A percentile compares a stretch with the other conserved stretches of the same genome.
phyloP scores from a whole-genome alignment of 1,140 invertebrate genomes.

The Plectrocnemia conspersa region DNA sequence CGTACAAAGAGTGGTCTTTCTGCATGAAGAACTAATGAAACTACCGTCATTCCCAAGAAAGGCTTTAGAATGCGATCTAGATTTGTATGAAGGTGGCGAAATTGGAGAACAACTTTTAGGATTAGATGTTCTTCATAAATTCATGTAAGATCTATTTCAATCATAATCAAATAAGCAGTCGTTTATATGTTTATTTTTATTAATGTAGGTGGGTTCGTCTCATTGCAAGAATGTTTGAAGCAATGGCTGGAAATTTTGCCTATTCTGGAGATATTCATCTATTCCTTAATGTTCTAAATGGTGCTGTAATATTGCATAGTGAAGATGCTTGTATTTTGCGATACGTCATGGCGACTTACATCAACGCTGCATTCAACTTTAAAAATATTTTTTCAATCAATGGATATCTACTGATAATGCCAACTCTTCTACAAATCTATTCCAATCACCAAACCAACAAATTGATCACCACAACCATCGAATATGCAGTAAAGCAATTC shows the following conservation, averaged over 20 bases:
- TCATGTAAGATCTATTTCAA: constrained; percentile 57
- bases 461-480: constrained; percentile 89
- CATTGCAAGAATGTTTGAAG: constrained; percentile 96
- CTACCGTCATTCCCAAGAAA: constrained; percentile 97
- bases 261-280: constrained; percentile 96
- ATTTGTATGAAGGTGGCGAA: constrained; percentile 85
- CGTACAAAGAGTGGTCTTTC: constrained; percentile 93
- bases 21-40: constrained; percentile 99
- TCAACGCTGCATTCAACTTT: constrained; percentile 97
- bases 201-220: constrained; percentile 79
- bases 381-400: constrained; percentile 99
- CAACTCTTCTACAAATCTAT: constrained; percentile 93
- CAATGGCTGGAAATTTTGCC: constrained; percentile 97
- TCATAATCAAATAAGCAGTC: constrained; percentile 1
- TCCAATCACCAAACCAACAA: constrained; percentile 97
- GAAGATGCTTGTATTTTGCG: constrained; percentile 94
- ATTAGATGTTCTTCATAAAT: constrained; percentile 95
- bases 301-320: constrained; percentile 92
- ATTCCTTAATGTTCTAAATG: constrained; percentile 97
- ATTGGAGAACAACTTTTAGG: constrained; percentile 90
- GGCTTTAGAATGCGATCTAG: constrained; percentile 93
- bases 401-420: constrained; percentile 96
- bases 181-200: constrained; percentile 2
- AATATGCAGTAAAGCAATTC: constrained; percentile 98
- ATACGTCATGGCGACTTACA: constrained; percentile 94